Evolutionary conservation across 2,113 vertebrate genomes (phyloP).

Genomic region (Melozone crissalis): DNA sequence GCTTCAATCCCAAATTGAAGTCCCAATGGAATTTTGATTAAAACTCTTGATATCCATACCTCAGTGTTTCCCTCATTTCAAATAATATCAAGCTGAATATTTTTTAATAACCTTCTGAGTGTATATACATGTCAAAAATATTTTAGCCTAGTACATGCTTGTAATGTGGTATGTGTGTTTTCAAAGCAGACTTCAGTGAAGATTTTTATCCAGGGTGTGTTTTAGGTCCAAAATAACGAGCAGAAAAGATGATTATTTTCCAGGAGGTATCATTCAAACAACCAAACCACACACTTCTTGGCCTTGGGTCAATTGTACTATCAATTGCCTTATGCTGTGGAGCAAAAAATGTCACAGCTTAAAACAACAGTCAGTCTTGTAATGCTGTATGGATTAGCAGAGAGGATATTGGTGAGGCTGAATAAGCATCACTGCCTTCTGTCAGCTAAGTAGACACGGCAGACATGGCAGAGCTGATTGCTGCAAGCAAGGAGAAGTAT

Average conservation of each 20-base stretch:
- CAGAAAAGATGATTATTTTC: background rate
- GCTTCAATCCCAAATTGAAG: conserved; percentile 12
- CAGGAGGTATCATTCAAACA: conserved; percentile 7
- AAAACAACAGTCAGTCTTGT: background rate
- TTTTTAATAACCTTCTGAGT: conserved; percentile 15
- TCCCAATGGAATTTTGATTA: conserved; percentile 51
- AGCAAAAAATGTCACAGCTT: background rate
- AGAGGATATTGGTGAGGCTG: background rate
- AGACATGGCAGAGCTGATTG: background rate
- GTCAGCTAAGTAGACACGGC: background rate
- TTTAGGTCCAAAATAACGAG: background rate
- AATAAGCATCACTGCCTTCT: background rate
- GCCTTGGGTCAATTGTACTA: background rate
- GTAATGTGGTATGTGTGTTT: background rate
- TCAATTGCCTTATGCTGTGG: background rate
- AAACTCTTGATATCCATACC: conserved; percentile 35
- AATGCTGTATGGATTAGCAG: background rate
- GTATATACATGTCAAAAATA: conserved; percentile 14
- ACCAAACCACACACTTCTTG: background rate
- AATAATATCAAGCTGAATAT: conserved; percentile 22
- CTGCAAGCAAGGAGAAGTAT: background rate
- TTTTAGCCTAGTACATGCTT: background rate
- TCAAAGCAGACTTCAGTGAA: background rate
- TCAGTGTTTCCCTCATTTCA: conserved; percentile 44
- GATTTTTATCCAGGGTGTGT: conserved; percentile 8